These are phyloP conservation scores for Hydrolagus colliei DNA, from an alignment of 2,797 vertebrate genomes.

Conservation along the genomic window DNA sequence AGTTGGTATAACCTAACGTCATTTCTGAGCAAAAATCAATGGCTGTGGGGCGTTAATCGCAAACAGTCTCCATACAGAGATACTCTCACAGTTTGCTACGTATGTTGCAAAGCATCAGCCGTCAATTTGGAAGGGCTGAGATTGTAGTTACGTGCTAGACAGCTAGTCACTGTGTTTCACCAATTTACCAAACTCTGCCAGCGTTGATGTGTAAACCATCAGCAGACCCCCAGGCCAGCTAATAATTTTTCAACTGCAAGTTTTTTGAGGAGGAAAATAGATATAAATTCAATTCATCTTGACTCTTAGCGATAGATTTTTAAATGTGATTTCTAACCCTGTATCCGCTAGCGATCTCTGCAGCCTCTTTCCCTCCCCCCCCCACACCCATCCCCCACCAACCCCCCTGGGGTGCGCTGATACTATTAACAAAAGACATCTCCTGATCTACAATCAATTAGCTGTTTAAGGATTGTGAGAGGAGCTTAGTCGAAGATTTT, in stretches of 20 bases:
- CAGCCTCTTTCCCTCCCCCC: too few relatives aligned
- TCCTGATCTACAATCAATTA: conserved; percentile 13
- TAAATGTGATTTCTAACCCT: neutral
- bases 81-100: neutral
- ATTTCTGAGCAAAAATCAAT: neutral
- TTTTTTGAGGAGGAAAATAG: neutral
- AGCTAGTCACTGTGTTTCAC: neutral
- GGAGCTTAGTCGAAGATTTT: neutral
- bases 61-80: neutral
- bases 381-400: too few relatives aligned
- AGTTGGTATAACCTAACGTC: neutral
- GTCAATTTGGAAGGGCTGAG: neutral
- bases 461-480: neutral
- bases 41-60: neutral
- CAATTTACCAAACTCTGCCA: neutral
- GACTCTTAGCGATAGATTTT: neutral
- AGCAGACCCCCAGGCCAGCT: too few relatives aligned
- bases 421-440: neutral
- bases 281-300: neutral
- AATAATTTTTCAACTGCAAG: too few relatives aligned
- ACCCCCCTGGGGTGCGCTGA: too few relatives aligned
- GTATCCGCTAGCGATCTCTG: too few relatives aligned
- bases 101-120: neutral
- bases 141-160: neutral
- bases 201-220: too few relatives aligned